Conservation (phyloP, 2,888 invertebrate genomes). For the Aphrophora alni region DNA sequence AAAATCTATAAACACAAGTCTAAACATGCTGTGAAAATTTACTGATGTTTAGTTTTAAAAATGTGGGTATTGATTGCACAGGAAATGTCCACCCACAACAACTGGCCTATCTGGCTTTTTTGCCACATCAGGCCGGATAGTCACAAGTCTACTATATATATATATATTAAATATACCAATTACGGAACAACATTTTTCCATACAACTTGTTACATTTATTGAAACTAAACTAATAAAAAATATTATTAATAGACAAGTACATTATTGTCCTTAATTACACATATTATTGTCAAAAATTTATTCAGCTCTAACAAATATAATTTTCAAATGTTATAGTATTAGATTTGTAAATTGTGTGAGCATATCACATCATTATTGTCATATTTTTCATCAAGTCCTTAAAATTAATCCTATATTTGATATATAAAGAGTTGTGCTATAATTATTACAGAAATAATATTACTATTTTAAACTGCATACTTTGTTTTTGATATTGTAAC, state of each 20-base stretch:
- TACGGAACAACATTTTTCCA: background rate
- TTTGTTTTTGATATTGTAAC: too few relatives aligned
- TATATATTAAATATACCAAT: background rate
- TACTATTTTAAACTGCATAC: too few relatives aligned
- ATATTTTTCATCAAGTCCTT: constrained; percentile 17
- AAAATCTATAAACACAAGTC: too few relatives aligned
- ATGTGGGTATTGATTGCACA: too few relatives aligned
- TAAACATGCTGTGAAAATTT: too few relatives aligned
- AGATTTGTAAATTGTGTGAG: constrained; percentile 20
- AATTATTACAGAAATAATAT: too few relatives aligned
- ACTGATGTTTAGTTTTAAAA: too few relatives aligned
- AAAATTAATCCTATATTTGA: background rate
- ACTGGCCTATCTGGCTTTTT: too few relatives aligned
- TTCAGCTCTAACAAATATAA: background rate
- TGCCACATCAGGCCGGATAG: too few relatives aligned
- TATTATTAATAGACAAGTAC: background rate
- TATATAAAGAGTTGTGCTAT: too few relatives aligned
- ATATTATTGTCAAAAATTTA: background rate
- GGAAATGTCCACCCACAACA: too few relatives aligned
- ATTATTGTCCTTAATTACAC: background rate
- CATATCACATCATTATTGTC: constrained; percentile 37
- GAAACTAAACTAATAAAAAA: background rate
- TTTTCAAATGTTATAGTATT: background rate
- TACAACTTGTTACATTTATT: background rate
- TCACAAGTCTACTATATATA: too few relatives aligned